Evolutionary conservation across 2,888 invertebrate species (phyloP).

Genomic region (Nomada ruficornis): DNA sequence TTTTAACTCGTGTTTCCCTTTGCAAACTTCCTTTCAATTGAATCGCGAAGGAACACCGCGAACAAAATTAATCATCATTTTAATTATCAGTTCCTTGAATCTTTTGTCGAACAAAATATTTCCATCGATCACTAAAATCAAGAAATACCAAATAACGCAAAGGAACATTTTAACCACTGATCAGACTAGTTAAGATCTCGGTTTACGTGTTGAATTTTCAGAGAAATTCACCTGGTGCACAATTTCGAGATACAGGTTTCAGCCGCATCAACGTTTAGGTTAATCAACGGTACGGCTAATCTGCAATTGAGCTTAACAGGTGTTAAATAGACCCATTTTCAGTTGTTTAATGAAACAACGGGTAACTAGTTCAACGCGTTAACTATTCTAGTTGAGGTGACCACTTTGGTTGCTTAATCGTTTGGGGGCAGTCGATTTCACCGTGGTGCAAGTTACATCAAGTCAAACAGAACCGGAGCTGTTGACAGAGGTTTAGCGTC

Average conservation of each 20-base stretch:
- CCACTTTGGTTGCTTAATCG: constrained; percentile 58
- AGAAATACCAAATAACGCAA: not conserved
- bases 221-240: constrained; percentile 1
- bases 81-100: too few species aligned
- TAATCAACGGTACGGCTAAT: constrained; percentile 44
- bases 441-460: constrained; percentile 31
- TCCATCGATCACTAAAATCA: too few species aligned
- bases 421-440: constrained; percentile 35
- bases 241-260: constrained; percentile 11
- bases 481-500: constrained; percentile 48
- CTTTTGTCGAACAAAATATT: too few species aligned
- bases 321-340: constrained; percentile 49
- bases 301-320: constrained; percentile 32
- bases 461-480: constrained; percentile 24
- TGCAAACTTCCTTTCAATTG: constrained; percentile 43
- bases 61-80: constrained; percentile 31
- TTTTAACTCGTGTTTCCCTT: constrained; percentile 23
- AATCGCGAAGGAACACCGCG: constrained; percentile 19
- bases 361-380: constrained; percentile 49
- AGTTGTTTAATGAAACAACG: constrained; percentile 55
- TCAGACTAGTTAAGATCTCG: not conserved
- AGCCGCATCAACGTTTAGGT: constrained; percentile 38
- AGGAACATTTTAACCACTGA: not conserved
- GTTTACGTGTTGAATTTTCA: not conserved
- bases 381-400: constrained; percentile 57